Conservation (phyloP, 2,888 invertebrate genomes). For the Amphipyra berbera region DNA sequence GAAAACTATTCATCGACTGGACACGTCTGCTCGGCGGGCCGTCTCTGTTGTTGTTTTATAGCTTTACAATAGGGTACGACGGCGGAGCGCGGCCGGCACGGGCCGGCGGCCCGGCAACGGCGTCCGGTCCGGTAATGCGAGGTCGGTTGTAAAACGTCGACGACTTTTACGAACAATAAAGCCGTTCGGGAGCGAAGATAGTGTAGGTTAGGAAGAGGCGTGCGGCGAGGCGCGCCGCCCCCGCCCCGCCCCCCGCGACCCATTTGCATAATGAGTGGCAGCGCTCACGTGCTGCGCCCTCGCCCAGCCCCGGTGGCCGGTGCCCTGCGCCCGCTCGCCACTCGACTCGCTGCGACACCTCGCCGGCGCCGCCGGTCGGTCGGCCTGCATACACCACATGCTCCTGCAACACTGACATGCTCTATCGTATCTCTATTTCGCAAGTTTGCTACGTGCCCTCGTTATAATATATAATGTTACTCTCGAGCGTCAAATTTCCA, state of each 20-base stretch:
- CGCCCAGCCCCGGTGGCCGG: conserved; percentile 23
- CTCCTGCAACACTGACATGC: conserved; percentile 5
- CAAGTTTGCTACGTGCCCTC: conserved; percentile 16
- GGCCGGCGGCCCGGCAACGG: not conserved
- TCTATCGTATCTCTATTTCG: conserved; percentile 7
- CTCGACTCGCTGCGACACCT: conserved; percentile 40
- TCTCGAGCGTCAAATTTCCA: conserved; percentile 19
- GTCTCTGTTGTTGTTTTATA: conserved; percentile 32
- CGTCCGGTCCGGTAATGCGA: conserved; percentile 2
- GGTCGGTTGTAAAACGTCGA: conserved; percentile 21
- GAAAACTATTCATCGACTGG: conserved; percentile 50
- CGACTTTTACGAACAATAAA: conserved; percentile 30
- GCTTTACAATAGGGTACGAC: conserved; percentile 22
- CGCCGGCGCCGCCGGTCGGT: conserved; percentile 22
- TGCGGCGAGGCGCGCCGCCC: conserved; percentile 38
- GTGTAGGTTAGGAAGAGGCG: conserved; percentile 25
- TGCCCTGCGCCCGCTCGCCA: conserved; percentile 30
- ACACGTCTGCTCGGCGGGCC: conserved; percentile 43
- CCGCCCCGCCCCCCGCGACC: conserved; percentile 64
- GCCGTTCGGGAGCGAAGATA: conserved; percentile 33
- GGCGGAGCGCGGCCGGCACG: not conserved
- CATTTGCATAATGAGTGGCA: conserved; percentile 81
- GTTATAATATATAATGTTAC: conserved; percentile 21
- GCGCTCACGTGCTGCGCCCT: conserved; percentile 58
- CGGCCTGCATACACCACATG: conserved; percentile 29